These are phyloP conservation scores for Nebria ingens DNA, from an alignment of 1,140 invertebrate species.

Conservation along the genomic window DNA sequence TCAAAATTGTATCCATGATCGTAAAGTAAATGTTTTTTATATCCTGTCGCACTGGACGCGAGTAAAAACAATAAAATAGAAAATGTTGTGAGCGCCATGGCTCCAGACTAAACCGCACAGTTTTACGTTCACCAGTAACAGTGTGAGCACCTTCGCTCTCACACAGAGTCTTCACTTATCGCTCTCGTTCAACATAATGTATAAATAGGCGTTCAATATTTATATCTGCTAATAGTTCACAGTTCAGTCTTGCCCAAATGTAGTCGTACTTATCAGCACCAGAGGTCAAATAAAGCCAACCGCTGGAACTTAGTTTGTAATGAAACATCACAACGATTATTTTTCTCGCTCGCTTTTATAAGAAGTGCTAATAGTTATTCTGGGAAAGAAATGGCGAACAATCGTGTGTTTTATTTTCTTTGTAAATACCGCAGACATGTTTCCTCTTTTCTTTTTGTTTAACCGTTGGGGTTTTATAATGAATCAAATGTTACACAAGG, in stretches of 20 bases:
- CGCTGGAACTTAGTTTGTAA: too few relatives aligned
- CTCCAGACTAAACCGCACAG: neutral
- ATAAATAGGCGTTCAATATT: slow-evolving; percentile 5
- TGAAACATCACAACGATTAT: neutral
- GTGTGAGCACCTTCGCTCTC: neutral
- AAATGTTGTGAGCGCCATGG: neutral
- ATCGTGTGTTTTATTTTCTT: neutral
- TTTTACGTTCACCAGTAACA: neutral
- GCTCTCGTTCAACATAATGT: neutral
- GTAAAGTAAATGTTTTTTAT: too few relatives aligned
- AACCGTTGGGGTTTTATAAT: neutral
- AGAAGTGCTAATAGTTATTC: neutral
- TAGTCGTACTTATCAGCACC: neutral
- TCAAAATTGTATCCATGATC: slow-evolving; percentile 31
- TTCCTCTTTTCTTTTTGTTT: neutral
- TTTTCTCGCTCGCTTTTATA: neutral
- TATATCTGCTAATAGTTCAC: slow-evolving; percentile 2
- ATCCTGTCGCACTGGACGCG: too few relatives aligned
- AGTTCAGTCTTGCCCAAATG: slow-evolving; percentile 2
- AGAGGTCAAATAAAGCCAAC: neutral
- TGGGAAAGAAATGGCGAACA: neutral
- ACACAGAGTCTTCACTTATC: neutral
- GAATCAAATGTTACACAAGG: too few relatives aligned
- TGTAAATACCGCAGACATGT: too few relatives aligned
- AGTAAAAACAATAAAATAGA: neutral